A percentile compares a stretch with the other conserved stretches of the same genome.
Evolutionary conservation across 1,140 invertebrate genomes (phyloP).

Genomic region (Hesperophylax magnus): DNA sequence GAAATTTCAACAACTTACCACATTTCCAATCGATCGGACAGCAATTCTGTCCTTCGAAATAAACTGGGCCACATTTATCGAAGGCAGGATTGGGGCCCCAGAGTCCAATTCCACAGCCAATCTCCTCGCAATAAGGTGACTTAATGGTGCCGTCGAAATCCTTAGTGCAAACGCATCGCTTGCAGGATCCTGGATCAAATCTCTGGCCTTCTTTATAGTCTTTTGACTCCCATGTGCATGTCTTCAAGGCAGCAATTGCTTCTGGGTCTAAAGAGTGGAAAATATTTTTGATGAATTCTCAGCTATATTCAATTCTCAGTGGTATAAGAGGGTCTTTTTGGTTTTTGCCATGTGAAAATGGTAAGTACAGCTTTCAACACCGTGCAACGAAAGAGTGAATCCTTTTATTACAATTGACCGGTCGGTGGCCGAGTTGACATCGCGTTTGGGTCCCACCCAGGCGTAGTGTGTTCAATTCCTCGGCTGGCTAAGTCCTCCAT

Average conservation of each 20-base stretch:
- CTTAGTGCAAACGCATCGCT: conserved; percentile 66
- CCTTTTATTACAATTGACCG: too few species aligned
- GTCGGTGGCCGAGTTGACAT: too few species aligned
- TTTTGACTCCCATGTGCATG: background rate
- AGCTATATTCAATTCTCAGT: too few species aligned
- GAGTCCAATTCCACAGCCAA: conserved; percentile 70
- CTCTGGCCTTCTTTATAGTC: conserved; percentile 63
- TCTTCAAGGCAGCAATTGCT: background rate
- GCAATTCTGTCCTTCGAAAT: conserved; percentile 60
- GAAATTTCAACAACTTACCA: conserved; percentile 63
- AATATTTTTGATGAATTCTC: too few species aligned
- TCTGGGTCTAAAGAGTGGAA: background rate
- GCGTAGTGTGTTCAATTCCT: too few species aligned
- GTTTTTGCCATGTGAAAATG: too few species aligned
- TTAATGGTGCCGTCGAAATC: conserved; percentile 63
- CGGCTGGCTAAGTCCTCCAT: too few species aligned
- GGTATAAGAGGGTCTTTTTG: too few species aligned
- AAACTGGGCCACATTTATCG: conserved; percentile 68
- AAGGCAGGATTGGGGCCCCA: conserved; percentile 63
- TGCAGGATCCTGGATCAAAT: conserved; percentile 67
- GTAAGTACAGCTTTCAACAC: too few species aligned
- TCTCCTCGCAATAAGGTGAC: conserved; percentile 63
- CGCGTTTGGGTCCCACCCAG: too few species aligned
- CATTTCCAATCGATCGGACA: conserved; percentile 69
- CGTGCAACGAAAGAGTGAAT: too few species aligned